Percentiles rank a stretch among this genome's conserved stretches.
Evolutionary conservation across 2,797 vertebrate species (phyloP).

Genomic region (Falco novaeseelandiae): DNA sequence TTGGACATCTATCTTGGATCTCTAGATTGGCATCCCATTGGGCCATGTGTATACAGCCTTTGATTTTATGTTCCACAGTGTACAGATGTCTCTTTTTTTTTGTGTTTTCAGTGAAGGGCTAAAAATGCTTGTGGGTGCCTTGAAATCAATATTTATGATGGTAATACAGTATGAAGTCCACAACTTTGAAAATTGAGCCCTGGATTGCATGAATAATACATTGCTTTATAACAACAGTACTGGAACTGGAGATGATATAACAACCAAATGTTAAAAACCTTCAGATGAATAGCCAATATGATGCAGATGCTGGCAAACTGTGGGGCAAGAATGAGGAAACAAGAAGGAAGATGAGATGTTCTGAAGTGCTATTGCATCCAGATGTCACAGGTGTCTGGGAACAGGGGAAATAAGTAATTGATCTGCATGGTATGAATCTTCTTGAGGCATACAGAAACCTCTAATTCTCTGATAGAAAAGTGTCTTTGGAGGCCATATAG

Average conservation of each 20-base stretch:
- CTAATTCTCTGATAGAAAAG: not conserved
- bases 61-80: not conserved
- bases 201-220: slow-evolving; percentile 55
- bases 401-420: not conserved
- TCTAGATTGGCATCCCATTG: not conserved
- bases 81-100: not conserved
- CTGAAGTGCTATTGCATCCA: not conserved
- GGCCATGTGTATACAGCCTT: not conserved
- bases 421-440: not conserved
- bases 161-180: slow-evolving; percentile 38
- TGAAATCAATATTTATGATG: slow-evolving; percentile 63
- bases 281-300: not conserved
- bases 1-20: not conserved
- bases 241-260: slow-evolving; percentile 35
- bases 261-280: slow-evolving; percentile 15
- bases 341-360: not conserved
- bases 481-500: not conserved
- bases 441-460: not conserved
- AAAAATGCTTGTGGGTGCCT: slow-evolving; percentile 44
- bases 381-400: not conserved
- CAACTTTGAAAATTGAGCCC: slow-evolving; percentile 54
- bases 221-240: slow-evolving; percentile 32
- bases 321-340: not conserved
- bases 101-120: slow-evolving; percentile 11
- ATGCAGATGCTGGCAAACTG: not conserved